Conservation (phyloP, 2,113 vertebrate genomes). For the Myotis lucifugus region DNA sequence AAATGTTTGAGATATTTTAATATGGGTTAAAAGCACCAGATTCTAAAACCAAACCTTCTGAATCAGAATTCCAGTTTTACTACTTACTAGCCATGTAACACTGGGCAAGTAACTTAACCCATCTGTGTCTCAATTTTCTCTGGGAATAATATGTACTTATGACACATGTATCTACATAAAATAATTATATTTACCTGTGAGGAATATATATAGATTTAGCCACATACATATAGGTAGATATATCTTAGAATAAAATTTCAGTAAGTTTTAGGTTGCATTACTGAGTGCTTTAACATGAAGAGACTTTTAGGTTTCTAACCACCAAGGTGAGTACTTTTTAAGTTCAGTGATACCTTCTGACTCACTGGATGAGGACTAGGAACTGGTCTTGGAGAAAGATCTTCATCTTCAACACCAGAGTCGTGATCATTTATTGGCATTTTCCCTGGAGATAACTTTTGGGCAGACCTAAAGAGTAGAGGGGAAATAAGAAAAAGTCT, state of each 20-base stretch:
- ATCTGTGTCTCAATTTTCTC: slow-evolving; percentile 51
- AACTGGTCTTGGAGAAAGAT: slow-evolving; percentile 95
- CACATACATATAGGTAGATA: background rate
- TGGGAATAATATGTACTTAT: background rate
- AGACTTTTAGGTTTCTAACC: slow-evolving; percentile 35
- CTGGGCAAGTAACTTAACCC: slow-evolving; percentile 13
- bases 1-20: background rate
- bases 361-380: slow-evolving; percentile 93
- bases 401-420: slow-evolving; percentile 96
- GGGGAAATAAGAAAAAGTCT: slow-evolving; percentile 1
- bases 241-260: background rate
- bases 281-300: slow-evolving; percentile 34
- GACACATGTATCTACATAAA: background rate
- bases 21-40: background rate
- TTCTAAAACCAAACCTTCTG: slow-evolving; percentile 18
- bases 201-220: background rate
- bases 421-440: slow-evolving; percentile 90
- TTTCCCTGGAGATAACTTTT: slow-evolving; percentile 61
- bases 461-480: slow-evolving; percentile 67
- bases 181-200: background rate
- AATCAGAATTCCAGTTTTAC: slow-evolving; percentile 36
- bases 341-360: slow-evolving; percentile 88
- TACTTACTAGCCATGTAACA: background rate
- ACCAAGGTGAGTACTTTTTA: slow-evolving; percentile 8
- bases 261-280: slow-evolving; percentile 42